Percentiles rank a stretch among this genome's conserved stretches.
These are phyloP conservation scores for Acanthopleura granulata DNA, from an alignment of 2,888 invertebrate species.

Conservation along the genomic window DNA sequence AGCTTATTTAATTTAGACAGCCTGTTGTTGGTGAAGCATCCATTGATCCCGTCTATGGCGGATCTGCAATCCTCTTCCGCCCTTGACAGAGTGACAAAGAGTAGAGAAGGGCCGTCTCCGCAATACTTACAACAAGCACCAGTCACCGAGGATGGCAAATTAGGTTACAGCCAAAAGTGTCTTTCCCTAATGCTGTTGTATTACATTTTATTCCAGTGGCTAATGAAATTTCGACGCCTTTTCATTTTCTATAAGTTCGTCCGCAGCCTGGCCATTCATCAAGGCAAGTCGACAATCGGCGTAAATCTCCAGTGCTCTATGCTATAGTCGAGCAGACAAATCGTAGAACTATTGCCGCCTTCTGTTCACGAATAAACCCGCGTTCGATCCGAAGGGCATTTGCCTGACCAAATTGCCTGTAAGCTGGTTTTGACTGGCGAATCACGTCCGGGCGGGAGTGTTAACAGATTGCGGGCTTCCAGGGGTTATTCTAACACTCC, in stretches of 20 bases:
- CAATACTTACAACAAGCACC: not conserved
- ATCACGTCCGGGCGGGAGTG: not conserved
- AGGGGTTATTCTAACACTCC: not conserved
- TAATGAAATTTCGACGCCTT: slow-evolving; percentile 18
- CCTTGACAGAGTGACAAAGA: not conserved
- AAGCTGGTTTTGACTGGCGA: not conserved
- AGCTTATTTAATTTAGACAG: slow-evolving; percentile 14
- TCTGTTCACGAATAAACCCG: not conserved
- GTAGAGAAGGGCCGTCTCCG: not conserved
- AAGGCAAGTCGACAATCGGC: not conserved
- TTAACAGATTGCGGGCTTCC: not conserved
- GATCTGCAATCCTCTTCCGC: not conserved
- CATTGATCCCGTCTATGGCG: not conserved
- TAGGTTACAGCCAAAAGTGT: slow-evolving; percentile 9
- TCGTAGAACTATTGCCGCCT: not conserved
- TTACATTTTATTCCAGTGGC: not conserved
- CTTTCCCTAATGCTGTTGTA: slow-evolving; percentile 8
- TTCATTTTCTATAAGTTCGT: slow-evolving; percentile 14
- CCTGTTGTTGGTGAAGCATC: slow-evolving; percentile 5
- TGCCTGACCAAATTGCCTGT: not conserved
- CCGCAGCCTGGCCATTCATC: slow-evolving; percentile 8
- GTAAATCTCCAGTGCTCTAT: slow-evolving; percentile 7
- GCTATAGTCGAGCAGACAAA: not conserved
- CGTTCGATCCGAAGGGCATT: not conserved
- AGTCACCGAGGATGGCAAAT: not conserved